Evolutionary conservation across 2,888 invertebrate species (phyloP).

Genomic region (Chromoteleia sp.): DNA sequence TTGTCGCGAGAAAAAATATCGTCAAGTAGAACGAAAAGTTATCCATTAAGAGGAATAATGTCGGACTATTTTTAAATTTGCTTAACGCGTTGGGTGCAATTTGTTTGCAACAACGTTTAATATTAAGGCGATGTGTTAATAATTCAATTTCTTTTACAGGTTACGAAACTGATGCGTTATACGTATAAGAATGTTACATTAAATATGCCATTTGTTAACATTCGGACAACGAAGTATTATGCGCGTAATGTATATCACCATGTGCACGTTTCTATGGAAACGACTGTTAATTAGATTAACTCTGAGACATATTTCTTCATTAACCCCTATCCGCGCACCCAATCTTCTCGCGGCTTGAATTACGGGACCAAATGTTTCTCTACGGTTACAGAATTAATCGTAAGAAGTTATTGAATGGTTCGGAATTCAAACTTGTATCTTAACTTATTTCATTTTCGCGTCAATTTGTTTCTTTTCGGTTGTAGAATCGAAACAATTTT

Average conservation of each 20-base stretch:
- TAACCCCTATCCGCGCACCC: conserved; percentile 19
- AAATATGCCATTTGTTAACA: background rate
- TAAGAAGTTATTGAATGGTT: background rate
- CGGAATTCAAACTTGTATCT: background rate
- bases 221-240: background rate
- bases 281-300: conserved; percentile 44
- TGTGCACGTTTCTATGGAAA: conserved; percentile 6
- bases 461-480: too few species aligned
- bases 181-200: background rate
- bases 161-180: background rate
- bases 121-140: too few species aligned
- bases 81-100: too few species aligned
- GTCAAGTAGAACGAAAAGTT: background rate
- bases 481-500: too few species aligned
- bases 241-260: conserved; percentile 14
- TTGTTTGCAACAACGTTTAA: too few species aligned
- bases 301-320: conserved; percentile 28
- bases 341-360: conserved; percentile 36
- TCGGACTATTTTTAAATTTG: too few species aligned
- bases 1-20: background rate
- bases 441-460: background rate
- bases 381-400: conserved; percentile 10
- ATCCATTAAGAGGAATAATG: too few species aligned
- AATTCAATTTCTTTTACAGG: background rate
- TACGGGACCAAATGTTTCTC: conserved; percentile 18